Conservation (phyloP, 1,140 invertebrate genomes). For the Forficula auricularia region DNA sequence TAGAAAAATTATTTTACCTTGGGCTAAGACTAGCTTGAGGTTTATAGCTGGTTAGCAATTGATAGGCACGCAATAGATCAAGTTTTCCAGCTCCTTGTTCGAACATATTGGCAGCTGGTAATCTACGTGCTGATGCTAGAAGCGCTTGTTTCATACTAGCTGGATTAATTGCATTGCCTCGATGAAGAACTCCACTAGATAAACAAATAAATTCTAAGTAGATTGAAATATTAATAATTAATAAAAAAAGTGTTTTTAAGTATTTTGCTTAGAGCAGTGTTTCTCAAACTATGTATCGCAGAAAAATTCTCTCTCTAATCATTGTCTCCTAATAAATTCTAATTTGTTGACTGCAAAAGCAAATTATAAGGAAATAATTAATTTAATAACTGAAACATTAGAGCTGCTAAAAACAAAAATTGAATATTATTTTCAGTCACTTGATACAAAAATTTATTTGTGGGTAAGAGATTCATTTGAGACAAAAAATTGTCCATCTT, state of each 20-base stretch:
- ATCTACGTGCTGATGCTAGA: slow-evolving; percentile 64
- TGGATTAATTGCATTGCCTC: slow-evolving; percentile 55
- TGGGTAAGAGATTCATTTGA: too few relatives aligned
- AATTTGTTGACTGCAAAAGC: too few relatives aligned
- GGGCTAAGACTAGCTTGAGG: slow-evolving; percentile 57
- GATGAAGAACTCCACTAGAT: slow-evolving; percentile 19
- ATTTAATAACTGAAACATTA: too few relatives aligned
- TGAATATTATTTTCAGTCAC: too few relatives aligned
- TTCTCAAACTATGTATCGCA: too few relatives aligned
- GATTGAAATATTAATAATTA: not conserved
- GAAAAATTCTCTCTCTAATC: too few relatives aligned
- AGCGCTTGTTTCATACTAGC: slow-evolving; percentile 90
- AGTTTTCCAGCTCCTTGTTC: slow-evolving; percentile 92
- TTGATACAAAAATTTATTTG: too few relatives aligned
- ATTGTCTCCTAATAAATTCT: too few relatives aligned
- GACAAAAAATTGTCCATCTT: too few relatives aligned
- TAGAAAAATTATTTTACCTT: slow-evolving; percentile 26
- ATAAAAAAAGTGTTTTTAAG: not conserved
- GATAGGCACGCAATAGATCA: slow-evolving; percentile 70
- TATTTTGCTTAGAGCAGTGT: too few relatives aligned
- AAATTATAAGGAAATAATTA: too few relatives aligned
- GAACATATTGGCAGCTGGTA: slow-evolving; percentile 84
- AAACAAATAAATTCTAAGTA: not conserved
- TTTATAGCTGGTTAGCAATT: slow-evolving; percentile 59
- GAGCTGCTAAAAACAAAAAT: too few relatives aligned